Base-by-base conservation (phyloP, 1,140 invertebrate species). In the Frieseomelitta varia region DNA sequence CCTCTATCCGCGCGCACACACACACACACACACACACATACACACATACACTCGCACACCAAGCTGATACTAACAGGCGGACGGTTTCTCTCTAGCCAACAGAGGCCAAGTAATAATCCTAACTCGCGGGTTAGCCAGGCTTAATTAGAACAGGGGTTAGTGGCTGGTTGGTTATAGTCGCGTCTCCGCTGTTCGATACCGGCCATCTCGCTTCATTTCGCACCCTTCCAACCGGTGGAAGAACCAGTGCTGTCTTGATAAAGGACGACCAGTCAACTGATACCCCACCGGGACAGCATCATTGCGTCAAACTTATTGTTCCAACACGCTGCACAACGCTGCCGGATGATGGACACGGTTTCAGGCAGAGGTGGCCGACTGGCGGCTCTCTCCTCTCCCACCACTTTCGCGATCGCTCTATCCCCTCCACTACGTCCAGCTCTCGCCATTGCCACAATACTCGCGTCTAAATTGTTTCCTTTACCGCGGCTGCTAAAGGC, bases 141-240 rank as follows among this genome's bases (percentile, higher is more conserved):
- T 94, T 94, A 94, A 94, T 94, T 94, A 94, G 93, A 92, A 92
- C 92, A 88, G 89, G 90, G 92, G 88, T 93, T 91, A 90, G 90
- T 86, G 90, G 91, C 88, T 91, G 83, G 90, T 81, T 85, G 83
- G 91, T 87, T 92, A 90, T 91, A 92, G 91, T 90, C 91, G 89
- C 92, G 88, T 91, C 88, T 88, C 86, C 81, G 82, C 91, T 88
- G 92, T 92, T 91, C 89, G 90, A 85, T 90, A 90, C 85, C 61
- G 90, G 69, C 69, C 79, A 88, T 73, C 79, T 85, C 76, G 86
- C 87, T 85, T 88, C 80, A 88, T 78, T 86, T 88, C 79, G 55
- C 87, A 73, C 65, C 75, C 72, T 81, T 75, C 61, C 76, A 19
- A 39, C 39, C 19, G 17, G 15, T 21, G 27, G 34, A 56, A 61